Evolutionary conservation across 2,888 invertebrate genomes (phyloP).

Genomic region (Sthenelais limicola): DNA sequence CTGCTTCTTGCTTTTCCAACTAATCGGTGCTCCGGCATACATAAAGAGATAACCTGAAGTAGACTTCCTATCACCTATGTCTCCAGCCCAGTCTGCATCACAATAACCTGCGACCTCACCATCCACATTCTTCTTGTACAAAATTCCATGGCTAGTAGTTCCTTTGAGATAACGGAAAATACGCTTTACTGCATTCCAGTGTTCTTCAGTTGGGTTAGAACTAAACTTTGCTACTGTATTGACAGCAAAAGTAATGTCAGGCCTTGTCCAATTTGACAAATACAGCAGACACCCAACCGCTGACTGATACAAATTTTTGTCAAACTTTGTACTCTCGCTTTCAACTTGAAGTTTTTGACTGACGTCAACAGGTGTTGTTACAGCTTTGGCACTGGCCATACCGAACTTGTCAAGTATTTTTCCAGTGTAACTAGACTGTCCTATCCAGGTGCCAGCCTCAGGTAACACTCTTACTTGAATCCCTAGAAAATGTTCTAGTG

Average conservation of each 20-base stretch:
- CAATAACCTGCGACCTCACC: constrained; percentile 51
- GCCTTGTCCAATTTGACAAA: constrained; percentile 42
- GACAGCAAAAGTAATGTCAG: constrained; percentile 43
- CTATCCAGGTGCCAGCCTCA: constrained; percentile 41
- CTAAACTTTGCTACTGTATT: constrained; percentile 45
- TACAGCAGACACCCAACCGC: constrained; percentile 46
- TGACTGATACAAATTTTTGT: constrained; percentile 32
- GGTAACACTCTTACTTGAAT: too few species aligned
- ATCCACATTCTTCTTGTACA: constrained; percentile 22
- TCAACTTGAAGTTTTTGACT: constrained; percentile 2
- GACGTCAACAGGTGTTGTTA: constrained; percentile 3
- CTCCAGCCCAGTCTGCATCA: constrained; percentile 64
- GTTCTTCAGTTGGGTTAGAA: constrained; percentile 47
- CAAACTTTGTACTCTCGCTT: constrained; percentile 1
- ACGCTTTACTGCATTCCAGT: constrained; percentile 33
- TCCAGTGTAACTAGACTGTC: constrained; percentile 24
- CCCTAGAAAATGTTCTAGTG: too few species aligned
- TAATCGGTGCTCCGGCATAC: constrained; percentile 57
- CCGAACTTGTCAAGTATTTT: constrained; percentile 22
- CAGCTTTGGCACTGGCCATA: constrained; percentile 17
- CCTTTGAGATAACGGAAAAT: constrained; percentile 36
- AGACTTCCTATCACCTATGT: constrained; percentile 58
- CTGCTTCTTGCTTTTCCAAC: constrained; percentile 65
- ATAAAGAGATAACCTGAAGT: constrained; percentile 60
- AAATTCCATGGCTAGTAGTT: constrained; percentile 26